Conservation (phyloP, 1,140 invertebrate species). For the Venustaconcha ellipsiformis region DNA sequence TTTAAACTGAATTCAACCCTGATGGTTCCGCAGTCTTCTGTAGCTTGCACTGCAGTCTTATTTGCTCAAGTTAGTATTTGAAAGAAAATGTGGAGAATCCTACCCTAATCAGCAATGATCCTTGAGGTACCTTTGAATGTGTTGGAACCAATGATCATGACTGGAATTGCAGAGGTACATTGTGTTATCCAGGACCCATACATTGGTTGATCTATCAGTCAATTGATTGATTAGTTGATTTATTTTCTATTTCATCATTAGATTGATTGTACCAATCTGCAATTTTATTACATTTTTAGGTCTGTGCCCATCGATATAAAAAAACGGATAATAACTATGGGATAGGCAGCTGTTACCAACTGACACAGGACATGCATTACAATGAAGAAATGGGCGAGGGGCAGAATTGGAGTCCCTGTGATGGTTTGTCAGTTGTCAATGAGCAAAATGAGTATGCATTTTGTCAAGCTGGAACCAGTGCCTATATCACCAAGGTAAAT, state of each 20-base stretch:
- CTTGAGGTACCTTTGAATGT: too few relatives aligned
- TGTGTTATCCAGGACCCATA: neutral
- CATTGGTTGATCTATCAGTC: neutral
- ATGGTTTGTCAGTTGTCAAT: conserved; percentile 8
- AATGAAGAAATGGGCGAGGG: conserved; percentile 1
- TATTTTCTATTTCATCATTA: neutral
- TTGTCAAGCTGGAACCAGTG: conserved; percentile 27
- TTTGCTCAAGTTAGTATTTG: too few relatives aligned
- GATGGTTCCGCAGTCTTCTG: too few relatives aligned
- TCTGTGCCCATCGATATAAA: conserved; percentile 31
- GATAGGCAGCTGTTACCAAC: conserved; percentile 22
- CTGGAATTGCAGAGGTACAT: neutral
- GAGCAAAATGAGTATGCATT: conserved; percentile 31
- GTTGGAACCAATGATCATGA: too few relatives aligned
- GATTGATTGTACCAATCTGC: neutral
- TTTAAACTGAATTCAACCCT: too few relatives aligned
- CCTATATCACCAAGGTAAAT: conserved; percentile 24
- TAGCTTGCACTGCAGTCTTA: too few relatives aligned
- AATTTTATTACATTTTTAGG: conserved; percentile 4
- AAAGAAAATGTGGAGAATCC: too few relatives aligned
- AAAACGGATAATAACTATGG: conserved; percentile 23
- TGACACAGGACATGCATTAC: conserved; percentile 19
- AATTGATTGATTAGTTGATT: neutral
- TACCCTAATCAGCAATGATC: too few relatives aligned
- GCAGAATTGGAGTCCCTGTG: conserved; percentile 8